A percentile compares a stretch with the other conserved stretches of the same genome.
Conservation (phyloP, 2,113 vertebrate species). For the Anarrhichthys ocellatus region DNA sequence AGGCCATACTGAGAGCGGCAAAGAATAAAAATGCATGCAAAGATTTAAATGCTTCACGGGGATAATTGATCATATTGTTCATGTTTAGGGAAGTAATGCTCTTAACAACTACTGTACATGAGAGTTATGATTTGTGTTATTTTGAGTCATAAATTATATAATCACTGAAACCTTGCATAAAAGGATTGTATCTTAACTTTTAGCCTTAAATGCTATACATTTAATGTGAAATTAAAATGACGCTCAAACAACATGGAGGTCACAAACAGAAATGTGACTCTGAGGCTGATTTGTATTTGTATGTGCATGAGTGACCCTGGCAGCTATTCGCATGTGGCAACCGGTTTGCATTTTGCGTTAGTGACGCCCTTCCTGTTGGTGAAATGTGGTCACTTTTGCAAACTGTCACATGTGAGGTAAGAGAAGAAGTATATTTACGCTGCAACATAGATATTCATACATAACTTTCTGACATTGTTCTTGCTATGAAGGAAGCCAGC, state of each 20-base stretch:
- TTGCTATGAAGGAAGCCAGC: background rate
- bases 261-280: background rate
- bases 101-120: background rate
- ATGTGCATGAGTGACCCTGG: background rate
- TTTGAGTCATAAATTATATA: background rate
- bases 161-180: background rate
- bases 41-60: background rate
- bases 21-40: background rate
- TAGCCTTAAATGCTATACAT: background rate
- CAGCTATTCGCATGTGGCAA: conserved; percentile 49
- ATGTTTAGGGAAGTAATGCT: background rate
- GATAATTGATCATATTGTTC: background rate
- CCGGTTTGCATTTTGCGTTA: conserved; percentile 48
- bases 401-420: background rate
- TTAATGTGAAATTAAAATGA: background rate
- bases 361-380: background rate
- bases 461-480: background rate
- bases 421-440: background rate
- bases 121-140: background rate
- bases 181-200: conserved; percentile 14
- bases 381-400: background rate
- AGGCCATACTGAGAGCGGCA: background rate
- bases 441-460: background rate
- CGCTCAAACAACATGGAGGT: background rate
- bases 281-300: conserved; percentile 32